A percentile compares a stretch with the other conserved stretches of the same genome.
Evolutionary conservation across 2,888 invertebrate genomes (phyloP).

Genomic region (Phengaris arion): DNA sequence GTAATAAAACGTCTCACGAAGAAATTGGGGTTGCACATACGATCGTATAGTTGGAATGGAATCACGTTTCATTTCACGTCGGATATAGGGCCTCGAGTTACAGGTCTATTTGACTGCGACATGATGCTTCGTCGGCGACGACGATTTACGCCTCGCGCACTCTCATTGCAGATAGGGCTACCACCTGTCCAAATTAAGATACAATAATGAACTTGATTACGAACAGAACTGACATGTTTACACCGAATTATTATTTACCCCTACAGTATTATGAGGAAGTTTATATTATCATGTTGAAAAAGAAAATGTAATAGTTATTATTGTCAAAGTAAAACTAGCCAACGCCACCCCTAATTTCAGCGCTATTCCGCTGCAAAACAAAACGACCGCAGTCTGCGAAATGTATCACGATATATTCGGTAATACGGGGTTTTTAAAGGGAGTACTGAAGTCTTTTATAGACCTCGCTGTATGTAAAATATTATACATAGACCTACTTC

Average conservation of each 20-base stretch:
- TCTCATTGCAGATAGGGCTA: constrained; percentile 50
- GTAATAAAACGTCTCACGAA: constrained; percentile 31
- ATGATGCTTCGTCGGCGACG: constrained; percentile 65
- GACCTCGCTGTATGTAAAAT: background rate
- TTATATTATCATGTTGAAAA: background rate
- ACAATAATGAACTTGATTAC: background rate
- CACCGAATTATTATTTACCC: no score
- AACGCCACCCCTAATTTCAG: constrained; percentile 38
- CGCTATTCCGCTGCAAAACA: constrained; percentile 36
- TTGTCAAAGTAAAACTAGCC: background rate
- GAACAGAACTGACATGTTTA: background rate
- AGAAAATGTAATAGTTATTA: background rate
- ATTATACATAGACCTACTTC: no score
- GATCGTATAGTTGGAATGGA: constrained; percentile 39
- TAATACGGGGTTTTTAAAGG: constrained; percentile 15
- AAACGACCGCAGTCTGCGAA: constrained; percentile 29
- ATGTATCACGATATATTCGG: constrained; percentile 24
- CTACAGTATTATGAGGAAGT: no score
- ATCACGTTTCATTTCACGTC: constrained; percentile 45
- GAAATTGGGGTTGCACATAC: constrained; percentile 38
- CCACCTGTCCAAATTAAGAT: background rate
- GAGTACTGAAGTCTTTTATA: background rate
- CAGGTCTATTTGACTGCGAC: constrained; percentile 48
- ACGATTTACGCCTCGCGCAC: constrained; percentile 64
- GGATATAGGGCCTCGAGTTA: constrained; percentile 45